phyloP scores from a whole-genome alignment of 2,888 invertebrate genomes.

The Erynnis tages region DNA sequence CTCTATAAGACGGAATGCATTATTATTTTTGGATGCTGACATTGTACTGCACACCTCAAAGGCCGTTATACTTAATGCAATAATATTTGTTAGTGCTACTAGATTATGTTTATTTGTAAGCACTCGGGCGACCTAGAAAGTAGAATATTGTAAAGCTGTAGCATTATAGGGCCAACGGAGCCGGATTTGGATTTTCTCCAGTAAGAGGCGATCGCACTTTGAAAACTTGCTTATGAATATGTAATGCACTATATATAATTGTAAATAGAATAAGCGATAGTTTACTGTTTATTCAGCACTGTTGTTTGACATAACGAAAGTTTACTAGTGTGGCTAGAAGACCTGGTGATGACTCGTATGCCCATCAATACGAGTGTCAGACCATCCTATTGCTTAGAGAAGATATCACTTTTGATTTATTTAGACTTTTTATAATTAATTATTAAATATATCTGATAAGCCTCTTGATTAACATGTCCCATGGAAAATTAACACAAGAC shows the following conservation, averaged over 20 bases:
- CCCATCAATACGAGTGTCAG: too few species aligned
- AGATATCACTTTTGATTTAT: too few species aligned
- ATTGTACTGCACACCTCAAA: neutral
- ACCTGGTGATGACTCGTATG: too few species aligned
- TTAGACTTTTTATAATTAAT: too few species aligned
- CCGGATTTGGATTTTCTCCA: conserved; percentile 32
- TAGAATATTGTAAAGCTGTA: conserved; percentile 23
- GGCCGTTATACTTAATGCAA: too few species aligned
- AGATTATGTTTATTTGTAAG: neutral
- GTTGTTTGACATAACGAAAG: too few species aligned
- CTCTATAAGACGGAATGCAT: neutral
- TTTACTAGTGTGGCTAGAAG: too few species aligned
- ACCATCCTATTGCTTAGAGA: too few species aligned
- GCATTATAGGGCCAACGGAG: conserved; percentile 23
- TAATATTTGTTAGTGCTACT: neutral
- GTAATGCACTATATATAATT: conserved; percentile 11
- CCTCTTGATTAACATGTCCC: too few species aligned
- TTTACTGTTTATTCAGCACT: neutral
- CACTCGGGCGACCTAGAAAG: conserved; percentile 30
- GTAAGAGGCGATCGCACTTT: conserved; percentile 24
- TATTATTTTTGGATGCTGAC: conserved; percentile 8
- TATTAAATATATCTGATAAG: too few species aligned
- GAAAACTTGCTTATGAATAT: conserved; percentile 32
- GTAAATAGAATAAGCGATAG: neutral
- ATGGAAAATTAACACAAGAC: too few species aligned